Evolutionary conservation across 2,797 vertebrate genomes (phyloP), one percentile per base, ranked within the genome.

Genomic region (Oryzias sinensis): DNA sequence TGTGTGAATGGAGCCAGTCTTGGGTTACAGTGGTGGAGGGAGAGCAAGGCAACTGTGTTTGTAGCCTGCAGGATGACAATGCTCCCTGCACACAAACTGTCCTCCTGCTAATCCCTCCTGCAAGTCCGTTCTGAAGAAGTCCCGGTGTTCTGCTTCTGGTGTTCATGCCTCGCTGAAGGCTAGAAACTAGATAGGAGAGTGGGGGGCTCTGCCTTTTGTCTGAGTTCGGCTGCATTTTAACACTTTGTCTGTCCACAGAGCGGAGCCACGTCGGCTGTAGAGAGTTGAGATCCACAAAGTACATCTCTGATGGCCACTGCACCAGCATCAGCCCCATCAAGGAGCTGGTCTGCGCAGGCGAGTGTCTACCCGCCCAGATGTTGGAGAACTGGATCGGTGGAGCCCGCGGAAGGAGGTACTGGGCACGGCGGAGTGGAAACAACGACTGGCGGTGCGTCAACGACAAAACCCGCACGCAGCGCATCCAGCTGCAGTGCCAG

Each of bases 361-460:
- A 98, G 73, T 99, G 97, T 68, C 91, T 99, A 59, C 96, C 97
- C 0, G 89, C 97, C 65, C 94, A 94, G 1, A 90, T 97, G 90
- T 92, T 99, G 5, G 95, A 96, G 47, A 99, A 99, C 86, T 99
- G 97, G 97, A 98, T 98, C 24, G 96, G 95, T 1, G 91, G 94
- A 27, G 82, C 94, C 59, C 92, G 95, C 0, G 90, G 94, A 65
- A 92, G 93, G 29, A 97, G 95, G 83, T 93, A 92, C 62, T 97
- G 96, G 95, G 93, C 91, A 79, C 91, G 95, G 27, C 86, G 93
- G 71, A 92, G 92, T 84, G 87, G 89, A 0, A 65, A 40, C 59
- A 95, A 97, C 16, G 95, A 98, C 77, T 99, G 96, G 96, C 90
- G 96, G 33, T 99, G 97, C 3, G 95, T 98, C 92, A 98, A 94